A percentile compares a stretch with the other conserved stretches of the same genome.
Conservation (phyloP, 2,888 invertebrate genomes). For the Trichacis sp. region DNA sequence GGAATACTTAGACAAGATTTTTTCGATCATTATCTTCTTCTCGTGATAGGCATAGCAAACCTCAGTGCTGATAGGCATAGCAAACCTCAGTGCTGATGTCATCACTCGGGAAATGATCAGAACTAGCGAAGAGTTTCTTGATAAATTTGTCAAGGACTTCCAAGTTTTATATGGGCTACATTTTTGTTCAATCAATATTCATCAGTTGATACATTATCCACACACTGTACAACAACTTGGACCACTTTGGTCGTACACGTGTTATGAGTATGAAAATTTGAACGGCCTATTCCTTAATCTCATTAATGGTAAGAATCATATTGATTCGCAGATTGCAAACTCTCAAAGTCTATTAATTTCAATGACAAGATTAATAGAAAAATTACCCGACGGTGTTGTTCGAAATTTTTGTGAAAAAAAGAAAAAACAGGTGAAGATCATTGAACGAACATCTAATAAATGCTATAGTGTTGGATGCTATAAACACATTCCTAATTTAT, state of each 20-base stretch:
- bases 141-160: constrained; percentile 26
- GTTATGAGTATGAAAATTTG: too few species aligned
- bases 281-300: too few species aligned
- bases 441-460: constrained; percentile 8
- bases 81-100: constrained; percentile 19
- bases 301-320: constrained; percentile 27
- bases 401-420: constrained; percentile 12
- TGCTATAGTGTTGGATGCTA: constrained; percentile 36
- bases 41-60: too few species aligned
- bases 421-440: constrained; percentile 26
- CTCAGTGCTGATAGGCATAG: too few species aligned
- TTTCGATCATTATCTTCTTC: constrained; percentile 20
- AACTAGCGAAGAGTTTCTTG: constrained; percentile 4
- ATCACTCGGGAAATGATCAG: constrained; percentile 6
- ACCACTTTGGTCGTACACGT: too few species aligned
- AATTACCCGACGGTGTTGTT: constrained; percentile 20
- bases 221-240: constrained; percentile 24
- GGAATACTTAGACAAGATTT: constrained; percentile 17
- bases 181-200: constrained; percentile 28
- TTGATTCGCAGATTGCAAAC: constrained; percentile 20
- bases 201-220: constrained; percentile 23
- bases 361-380: constrained; percentile 20
- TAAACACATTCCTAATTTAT: neutral
- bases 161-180: constrained; percentile 16
- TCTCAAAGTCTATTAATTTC: constrained; percentile 20